phyloP scores from a whole-genome alignment of 2,113 vertebrate genomes.

The Dicaeum eximium region DNA sequence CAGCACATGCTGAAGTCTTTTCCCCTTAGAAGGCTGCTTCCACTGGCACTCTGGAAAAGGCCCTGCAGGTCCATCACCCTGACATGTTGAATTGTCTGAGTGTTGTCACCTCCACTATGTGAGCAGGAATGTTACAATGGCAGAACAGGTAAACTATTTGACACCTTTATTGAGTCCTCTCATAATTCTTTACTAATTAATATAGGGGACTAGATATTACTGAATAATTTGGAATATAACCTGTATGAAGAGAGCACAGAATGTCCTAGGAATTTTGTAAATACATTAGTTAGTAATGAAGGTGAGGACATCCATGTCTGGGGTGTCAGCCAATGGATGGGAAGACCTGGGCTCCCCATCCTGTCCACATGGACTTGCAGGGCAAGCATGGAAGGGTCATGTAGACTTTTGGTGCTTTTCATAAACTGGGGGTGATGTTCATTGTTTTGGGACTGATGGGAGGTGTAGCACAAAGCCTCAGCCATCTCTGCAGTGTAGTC shows the following conservation, averaged over 20 bases:
- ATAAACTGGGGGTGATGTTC: not conserved
- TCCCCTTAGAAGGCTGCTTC: not conserved
- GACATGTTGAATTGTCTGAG: not conserved
- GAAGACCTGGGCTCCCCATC: not conserved
- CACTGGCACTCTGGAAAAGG: not conserved
- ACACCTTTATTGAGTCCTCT: not conserved
- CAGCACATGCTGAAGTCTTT: not conserved
- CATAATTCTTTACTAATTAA: not conserved
- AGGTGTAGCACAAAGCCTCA: not conserved
- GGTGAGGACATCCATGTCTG: not conserved
- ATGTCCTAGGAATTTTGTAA: not conserved
- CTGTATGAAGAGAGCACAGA: not conserved
- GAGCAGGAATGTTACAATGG: not conserved
- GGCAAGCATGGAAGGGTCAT: not conserved
- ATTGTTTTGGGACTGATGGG: not conserved
- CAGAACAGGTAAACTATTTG: not conserved
- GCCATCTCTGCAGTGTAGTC: not conserved
- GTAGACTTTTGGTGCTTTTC: not conserved
- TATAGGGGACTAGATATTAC: not conserved
- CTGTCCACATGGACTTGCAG: not conserved
- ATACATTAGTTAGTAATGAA: not conserved
- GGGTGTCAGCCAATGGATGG: not conserved
- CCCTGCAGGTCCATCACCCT: not conserved
- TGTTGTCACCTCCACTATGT: not conserved
- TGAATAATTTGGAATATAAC: not conserved